These are phyloP conservation scores for Drosophila borborema DNA, from an alignment of 2,888 invertebrate genomes.

Conservation along the genomic window DNA sequence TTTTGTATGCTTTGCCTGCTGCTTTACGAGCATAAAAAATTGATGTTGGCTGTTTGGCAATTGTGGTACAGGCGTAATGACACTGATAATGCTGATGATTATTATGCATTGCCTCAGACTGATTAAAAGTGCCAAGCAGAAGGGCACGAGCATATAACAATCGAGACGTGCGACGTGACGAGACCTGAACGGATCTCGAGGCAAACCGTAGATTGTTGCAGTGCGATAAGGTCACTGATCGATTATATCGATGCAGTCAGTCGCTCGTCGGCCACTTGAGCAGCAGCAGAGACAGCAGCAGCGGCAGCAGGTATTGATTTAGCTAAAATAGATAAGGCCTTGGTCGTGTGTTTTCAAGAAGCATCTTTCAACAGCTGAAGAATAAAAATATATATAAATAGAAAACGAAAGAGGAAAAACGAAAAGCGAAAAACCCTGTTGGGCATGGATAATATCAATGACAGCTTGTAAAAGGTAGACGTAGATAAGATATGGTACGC, in stretches of 20 bases:
- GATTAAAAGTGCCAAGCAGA: conserved; percentile 59
- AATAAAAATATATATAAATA: conserved; percentile 1
- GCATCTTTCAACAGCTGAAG: conserved; percentile 38
- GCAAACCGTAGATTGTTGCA: background rate
- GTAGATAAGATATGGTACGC: conserved; percentile 12
- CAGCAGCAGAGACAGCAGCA: conserved; percentile 15
- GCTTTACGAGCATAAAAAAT: conserved; percentile 50
- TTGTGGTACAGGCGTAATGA: conserved; percentile 36
- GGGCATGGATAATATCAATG: conserved; percentile 38
- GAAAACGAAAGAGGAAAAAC: conserved; percentile 4
- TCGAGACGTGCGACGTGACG: conserved; percentile 22
- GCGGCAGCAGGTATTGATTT: conserved; percentile 39
- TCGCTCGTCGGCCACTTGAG: conserved; percentile 21
- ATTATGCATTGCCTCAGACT: conserved; percentile 65
- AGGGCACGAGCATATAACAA: conserved; percentile 22
- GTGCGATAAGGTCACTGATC: conserved; percentile 58
- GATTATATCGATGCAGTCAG: conserved; percentile 29
- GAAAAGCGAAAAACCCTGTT: conserved; percentile 11
- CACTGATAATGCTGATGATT: conserved; percentile 52
- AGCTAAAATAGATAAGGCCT: conserved; percentile 23
- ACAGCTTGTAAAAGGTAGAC: conserved; percentile 37
- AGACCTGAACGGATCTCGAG: conserved; percentile 21
- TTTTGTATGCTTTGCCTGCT: conserved; percentile 38
- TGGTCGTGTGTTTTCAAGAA: conserved; percentile 23
- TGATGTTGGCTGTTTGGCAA: conserved; percentile 42